Evolutionary conservation across 2,797 vertebrate genomes (phyloP).

Genomic region (Acanthornis magna): DNA sequence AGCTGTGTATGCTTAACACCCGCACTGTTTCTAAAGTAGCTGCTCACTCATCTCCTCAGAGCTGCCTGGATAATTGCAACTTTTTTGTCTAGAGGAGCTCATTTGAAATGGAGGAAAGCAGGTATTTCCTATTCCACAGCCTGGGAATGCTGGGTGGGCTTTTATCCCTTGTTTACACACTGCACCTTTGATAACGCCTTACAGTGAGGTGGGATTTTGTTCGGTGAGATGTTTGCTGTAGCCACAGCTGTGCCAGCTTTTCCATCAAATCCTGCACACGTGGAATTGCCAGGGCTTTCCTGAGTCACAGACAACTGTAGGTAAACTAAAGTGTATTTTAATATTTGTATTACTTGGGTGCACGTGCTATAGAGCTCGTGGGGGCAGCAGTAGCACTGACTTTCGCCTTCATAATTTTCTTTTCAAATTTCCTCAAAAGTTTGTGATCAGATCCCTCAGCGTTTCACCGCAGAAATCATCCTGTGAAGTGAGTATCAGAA

Average conservation of each 20-base stretch:
- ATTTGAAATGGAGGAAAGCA: conserved; percentile 58
- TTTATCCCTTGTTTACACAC: conserved; percentile 16
- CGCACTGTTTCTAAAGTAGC: conserved; percentile 32
- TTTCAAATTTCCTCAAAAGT: not conserved
- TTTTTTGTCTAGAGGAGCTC: conserved; percentile 40
- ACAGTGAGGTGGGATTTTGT: not conserved
- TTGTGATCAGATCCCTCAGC: not conserved
- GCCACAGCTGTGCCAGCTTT: not conserved
- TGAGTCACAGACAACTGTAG: not conserved
- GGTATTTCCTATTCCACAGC: conserved; percentile 29
- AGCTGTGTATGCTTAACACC: conserved; percentile 48
- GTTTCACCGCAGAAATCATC: not conserved
- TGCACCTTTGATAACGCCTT: not conserved
- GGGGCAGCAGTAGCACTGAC: not conserved
- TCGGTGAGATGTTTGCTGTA: not conserved
- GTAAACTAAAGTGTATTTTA: not conserved
- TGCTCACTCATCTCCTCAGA: conserved; percentile 49
- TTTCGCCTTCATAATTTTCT: not conserved
- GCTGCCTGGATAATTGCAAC: conserved; percentile 32
- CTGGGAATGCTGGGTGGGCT: conserved; percentile 38
- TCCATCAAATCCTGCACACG: not conserved
- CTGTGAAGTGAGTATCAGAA: not conserved
- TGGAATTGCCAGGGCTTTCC: not conserved
- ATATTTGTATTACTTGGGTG: not conserved
- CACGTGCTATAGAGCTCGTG: rapidly evolving